phyloP scores from a whole-genome alignment of 1,140 invertebrate genomes.

The Acromyrmex echinatior region DNA sequence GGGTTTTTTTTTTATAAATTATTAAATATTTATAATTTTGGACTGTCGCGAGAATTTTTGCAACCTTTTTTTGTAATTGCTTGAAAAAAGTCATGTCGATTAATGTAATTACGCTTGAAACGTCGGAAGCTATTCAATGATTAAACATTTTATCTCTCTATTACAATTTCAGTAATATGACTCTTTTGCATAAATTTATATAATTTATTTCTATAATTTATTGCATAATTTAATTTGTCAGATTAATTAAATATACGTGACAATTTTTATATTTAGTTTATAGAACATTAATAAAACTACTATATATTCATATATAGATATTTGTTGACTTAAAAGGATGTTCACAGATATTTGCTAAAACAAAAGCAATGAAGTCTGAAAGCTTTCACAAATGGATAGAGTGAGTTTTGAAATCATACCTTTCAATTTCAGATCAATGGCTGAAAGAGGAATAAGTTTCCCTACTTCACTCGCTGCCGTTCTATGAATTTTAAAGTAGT shows the following conservation, averaged over 20 bases:
- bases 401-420: constrained; percentile 59
- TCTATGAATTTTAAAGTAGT: constrained; percentile 62
- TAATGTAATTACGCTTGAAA: neutral
- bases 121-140: neutral
- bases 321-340: neutral
- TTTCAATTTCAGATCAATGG: constrained; percentile 59
- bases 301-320: neutral
- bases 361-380: constrained; percentile 39
- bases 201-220: neutral
- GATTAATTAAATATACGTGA: constrained; percentile 6
- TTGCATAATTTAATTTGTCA: neutral
- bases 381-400: constrained; percentile 48
- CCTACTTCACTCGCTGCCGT: constrained; percentile 38
- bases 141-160: neutral
- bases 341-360: constrained; percentile 29
- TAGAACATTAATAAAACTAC: neutral
- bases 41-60: neutral
- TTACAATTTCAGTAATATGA: neutral
- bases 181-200: neutral
- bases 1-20: neutral
- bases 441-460: constrained; percentile 54
- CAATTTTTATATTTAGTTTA: constrained; percentile 7
- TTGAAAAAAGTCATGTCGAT: neutral
- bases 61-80: neutral
- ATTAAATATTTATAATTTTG: constrained; percentile 24